phyloP scores from a whole-genome alignment of 2,888 invertebrate genomes.

The Alviniconcha strummeri region DNA sequence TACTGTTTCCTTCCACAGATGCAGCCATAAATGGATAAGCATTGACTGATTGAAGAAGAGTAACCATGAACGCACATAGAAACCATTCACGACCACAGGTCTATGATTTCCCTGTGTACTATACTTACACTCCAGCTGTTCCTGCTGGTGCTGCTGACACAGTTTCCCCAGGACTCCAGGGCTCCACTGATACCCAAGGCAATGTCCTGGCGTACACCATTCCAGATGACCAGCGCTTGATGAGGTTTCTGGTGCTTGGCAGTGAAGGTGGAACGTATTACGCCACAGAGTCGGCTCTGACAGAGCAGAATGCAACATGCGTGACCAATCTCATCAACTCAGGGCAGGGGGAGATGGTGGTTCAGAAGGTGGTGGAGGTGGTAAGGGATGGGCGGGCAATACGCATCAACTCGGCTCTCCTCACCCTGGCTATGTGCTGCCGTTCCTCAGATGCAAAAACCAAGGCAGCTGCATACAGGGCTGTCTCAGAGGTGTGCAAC shows the following conservation, averaged over 20 bases:
- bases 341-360: slow-evolving; percentile 14
- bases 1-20: too few species aligned
- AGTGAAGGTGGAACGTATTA: not conserved
- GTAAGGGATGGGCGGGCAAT: not conserved
- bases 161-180: not conserved
- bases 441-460: slow-evolving; percentile 72
- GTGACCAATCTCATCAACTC: not conserved
- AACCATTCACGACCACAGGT: too few species aligned
- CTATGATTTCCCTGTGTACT: too few species aligned
- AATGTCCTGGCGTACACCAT: not conserved
- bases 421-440: slow-evolving; percentile 80
- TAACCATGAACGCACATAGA: too few species aligned
- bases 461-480: slow-evolving; percentile 77
- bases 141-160: too few species aligned
- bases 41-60: too few species aligned
- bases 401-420: slow-evolving; percentile 74
- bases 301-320: not conserved
- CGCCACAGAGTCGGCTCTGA: not conserved
- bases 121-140: too few species aligned
- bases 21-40: too few species aligned
- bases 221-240: not conserved
- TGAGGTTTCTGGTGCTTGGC: not conserved
- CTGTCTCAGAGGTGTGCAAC: slow-evolving; percentile 77
- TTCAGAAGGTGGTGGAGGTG: not conserved
- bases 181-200: not conserved